Evolutionary conservation across 1,140 invertebrate species (phyloP).

Genomic region (Ectropis grisescens): DNA sequence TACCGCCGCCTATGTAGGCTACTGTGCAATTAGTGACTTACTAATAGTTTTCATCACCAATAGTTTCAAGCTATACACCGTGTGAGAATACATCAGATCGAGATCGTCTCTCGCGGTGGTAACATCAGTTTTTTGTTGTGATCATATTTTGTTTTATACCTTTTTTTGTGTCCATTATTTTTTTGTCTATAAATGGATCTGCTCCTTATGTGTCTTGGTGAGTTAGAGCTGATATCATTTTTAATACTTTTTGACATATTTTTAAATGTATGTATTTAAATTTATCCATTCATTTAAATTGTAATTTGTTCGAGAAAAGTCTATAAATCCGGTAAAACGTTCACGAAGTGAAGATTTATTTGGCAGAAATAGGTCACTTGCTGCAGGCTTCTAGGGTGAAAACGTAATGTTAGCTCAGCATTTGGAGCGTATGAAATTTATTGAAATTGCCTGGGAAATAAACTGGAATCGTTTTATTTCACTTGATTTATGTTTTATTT

Average conservation of each 20-base stretch:
- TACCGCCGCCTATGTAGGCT: slow-evolving; percentile 62
- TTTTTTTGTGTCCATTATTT: too few relatives aligned
- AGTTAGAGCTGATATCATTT: too few relatives aligned
- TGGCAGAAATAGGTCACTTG: slow-evolving; percentile 19
- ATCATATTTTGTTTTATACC: too few relatives aligned
- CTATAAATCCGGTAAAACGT: too few relatives aligned
- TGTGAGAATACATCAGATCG: slow-evolving; percentile 37
- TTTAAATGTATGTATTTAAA: too few relatives aligned
- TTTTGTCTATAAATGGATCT: too few relatives aligned
- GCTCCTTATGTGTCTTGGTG: too few relatives aligned
- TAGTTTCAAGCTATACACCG: slow-evolving; percentile 34
- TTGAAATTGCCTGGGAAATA: slow-evolving; percentile 13
- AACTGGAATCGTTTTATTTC: too few relatives aligned
- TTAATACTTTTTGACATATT: too few relatives aligned
- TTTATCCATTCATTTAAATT: too few relatives aligned
- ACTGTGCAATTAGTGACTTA: slow-evolving; percentile 60
- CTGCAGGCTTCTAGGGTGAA: slow-evolving; percentile 20
- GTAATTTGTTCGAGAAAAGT: too few relatives aligned
- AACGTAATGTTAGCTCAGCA: slow-evolving; percentile 13
- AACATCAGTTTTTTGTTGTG: slow-evolving; percentile 25
- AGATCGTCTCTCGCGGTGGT: slow-evolving; percentile 40
- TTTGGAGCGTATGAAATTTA: slow-evolving; percentile 25
- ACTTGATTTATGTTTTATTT: too few relatives aligned
- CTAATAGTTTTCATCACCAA: slow-evolving; percentile 67
- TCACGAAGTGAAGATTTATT: slow-evolving; percentile 23